Percentiles rank a stretch among this genome's conserved stretches.
Conservation (phyloP, 35 echinoderm and acorn worm species). For the Strongylocentrotus purpuratus region DNA sequence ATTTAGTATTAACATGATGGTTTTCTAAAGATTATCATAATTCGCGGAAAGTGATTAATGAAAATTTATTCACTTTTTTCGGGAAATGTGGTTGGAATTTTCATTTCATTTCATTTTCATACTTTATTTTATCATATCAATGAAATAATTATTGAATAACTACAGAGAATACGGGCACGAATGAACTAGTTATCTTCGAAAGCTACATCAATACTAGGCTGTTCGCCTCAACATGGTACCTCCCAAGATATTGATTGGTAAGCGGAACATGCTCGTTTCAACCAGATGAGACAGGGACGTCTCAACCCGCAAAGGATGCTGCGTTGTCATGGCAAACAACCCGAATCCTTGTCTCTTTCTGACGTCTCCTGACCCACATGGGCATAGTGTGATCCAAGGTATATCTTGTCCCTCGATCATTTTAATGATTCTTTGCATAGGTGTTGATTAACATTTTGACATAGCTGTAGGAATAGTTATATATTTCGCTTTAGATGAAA, state of each 20-base stretch:
- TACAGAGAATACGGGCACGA: too few species aligned
- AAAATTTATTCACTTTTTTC: too few species aligned
- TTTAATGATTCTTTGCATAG: background rate
- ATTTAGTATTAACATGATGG: too few species aligned
- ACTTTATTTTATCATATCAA: too few species aligned
- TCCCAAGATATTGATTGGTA: background rate
- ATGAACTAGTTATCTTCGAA: too few species aligned
- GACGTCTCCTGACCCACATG: background rate
- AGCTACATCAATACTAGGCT: background rate
- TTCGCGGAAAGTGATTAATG: too few species aligned
- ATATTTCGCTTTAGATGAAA: too few species aligned
- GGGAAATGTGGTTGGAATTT: too few species aligned
- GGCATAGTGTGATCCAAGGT: background rate
- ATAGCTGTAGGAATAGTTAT: too few species aligned
- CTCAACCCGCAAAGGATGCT: background rate
- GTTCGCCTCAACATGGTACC: background rate
- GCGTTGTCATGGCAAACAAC: background rate
- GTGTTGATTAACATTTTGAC: too few species aligned
- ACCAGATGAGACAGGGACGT: background rate
- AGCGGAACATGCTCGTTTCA: background rate
- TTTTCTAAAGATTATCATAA: too few species aligned
- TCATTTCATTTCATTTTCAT: too few species aligned
- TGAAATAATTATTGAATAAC: background rate
- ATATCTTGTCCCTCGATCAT: background rate
- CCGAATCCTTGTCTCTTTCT: background rate